phyloP scores from a whole-genome alignment of 2,888 invertebrate genomes.

The Philereme transversata region DNA sequence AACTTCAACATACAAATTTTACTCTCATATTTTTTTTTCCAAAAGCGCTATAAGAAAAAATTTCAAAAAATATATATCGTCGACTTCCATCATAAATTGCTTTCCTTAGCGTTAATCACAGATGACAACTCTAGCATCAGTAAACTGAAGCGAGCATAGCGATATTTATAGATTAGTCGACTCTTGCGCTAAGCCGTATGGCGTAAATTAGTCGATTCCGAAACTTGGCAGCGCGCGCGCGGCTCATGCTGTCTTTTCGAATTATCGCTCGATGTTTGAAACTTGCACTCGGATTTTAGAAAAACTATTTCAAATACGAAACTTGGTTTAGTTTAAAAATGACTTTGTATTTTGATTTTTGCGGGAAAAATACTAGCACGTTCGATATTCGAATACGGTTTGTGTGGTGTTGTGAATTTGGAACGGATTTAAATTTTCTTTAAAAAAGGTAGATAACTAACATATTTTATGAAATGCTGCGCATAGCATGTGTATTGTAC shows the following conservation, averaged over 20 bases:
- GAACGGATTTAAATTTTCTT: constrained; percentile 11
- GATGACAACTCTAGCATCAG: constrained; percentile 13
- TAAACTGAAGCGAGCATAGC: constrained; percentile 16
- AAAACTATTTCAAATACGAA: too few species aligned
- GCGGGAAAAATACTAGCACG: not conserved
- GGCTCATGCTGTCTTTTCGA: constrained; percentile 29
- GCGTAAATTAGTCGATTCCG: constrained; percentile 59
- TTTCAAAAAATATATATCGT: too few species aligned
- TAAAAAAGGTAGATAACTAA: not conserved
- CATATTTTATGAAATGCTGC: not conserved
- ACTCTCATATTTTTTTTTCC: too few species aligned
- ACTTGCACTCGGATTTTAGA: constrained; percentile 14
- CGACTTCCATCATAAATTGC: too few species aligned
- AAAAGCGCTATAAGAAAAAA: too few species aligned
- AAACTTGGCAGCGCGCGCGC: constrained; percentile 64
- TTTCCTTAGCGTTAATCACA: not conserved
- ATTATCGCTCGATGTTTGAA: constrained; percentile 42
- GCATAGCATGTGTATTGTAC: not conserved
- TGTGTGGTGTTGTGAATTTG: constrained; percentile 12
- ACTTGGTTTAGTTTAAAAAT: not conserved
- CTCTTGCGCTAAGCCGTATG: constrained; percentile 47
- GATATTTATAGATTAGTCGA: constrained; percentile 67
- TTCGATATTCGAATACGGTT: constrained; percentile 5
- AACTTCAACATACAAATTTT: too few species aligned
- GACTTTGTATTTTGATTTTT: not conserved